phyloP scores from a whole-genome alignment of 1,140 invertebrate genomes.

The Atta colombica region DNA sequence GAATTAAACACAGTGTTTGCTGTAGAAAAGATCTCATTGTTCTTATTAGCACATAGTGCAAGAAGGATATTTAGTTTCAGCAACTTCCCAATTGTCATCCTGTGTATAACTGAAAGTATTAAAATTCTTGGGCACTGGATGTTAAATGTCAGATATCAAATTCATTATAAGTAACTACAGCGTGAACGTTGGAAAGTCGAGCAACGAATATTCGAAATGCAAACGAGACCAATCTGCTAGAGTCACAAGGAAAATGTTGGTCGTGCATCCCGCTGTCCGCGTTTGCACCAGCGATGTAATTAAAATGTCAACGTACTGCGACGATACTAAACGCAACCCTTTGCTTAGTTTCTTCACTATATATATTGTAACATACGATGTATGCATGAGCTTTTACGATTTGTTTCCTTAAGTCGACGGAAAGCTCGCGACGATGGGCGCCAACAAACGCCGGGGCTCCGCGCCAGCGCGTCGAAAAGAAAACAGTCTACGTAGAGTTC shows the following conservation, averaged over 20 bases:
- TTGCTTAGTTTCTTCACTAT: background rate
- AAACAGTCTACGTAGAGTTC: constrained; percentile 43
- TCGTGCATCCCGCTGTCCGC: constrained; percentile 29
- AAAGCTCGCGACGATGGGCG: constrained; percentile 33
- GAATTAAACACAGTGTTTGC: background rate
- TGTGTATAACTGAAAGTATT: background rate
- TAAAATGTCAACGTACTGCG: constrained; percentile 56
- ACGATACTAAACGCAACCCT: background rate
- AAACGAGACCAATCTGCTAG: constrained; percentile 2
- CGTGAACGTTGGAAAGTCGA: background rate
- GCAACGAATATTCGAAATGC: background rate
- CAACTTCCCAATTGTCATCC: background rate
- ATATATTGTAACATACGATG: background rate
- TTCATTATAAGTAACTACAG: constrained; percentile 4
- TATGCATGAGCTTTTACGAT: constrained; percentile 37
- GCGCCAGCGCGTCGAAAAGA: constrained; percentile 49
- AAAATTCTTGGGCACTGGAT: background rate
- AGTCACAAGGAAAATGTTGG: constrained; percentile 17
- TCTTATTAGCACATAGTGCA: background rate
- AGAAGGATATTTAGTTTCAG: background rate
- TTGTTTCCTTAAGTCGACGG: constrained; percentile 50
- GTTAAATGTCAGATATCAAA: constrained; percentile 9
- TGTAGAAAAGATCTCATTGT: background rate
- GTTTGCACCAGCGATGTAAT: constrained; percentile 48
- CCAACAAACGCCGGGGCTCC: constrained; percentile 25